Evolutionary conservation across 1,140 invertebrate genomes (phyloP).

Genomic region (Papilio xuthus): DNA sequence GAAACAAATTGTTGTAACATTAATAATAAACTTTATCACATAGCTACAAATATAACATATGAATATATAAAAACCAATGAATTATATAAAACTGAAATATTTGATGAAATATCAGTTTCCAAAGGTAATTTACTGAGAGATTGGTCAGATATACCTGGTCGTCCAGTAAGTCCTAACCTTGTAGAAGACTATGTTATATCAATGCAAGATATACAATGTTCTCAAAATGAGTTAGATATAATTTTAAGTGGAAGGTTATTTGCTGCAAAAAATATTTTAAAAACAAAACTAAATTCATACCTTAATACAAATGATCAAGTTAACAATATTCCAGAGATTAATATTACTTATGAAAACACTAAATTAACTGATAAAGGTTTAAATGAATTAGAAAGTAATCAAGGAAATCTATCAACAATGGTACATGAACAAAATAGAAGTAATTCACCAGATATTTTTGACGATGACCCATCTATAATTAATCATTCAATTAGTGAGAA

Average conservation of each 20-base stretch:
- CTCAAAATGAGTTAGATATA: constrained; percentile 66
- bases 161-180: constrained; percentile 67
- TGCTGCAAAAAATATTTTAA: constrained; percentile 52
- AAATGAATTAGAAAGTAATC: background rate
- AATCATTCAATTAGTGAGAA: constrained; percentile 40
- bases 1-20: constrained; percentile 32
- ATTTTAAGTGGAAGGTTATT: constrained; percentile 66
- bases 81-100: constrained; percentile 67
- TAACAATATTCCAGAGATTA: background rate
- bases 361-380: constrained; percentile 12
- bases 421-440: constrained; percentile 49
- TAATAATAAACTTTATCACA: constrained; percentile 50
- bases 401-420: constrained; percentile 16
- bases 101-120: constrained; percentile 54
- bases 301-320: background rate
- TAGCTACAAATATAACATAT: constrained; percentile 61
- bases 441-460: constrained; percentile 82
- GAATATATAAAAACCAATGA: constrained; percentile 59
- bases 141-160: constrained; percentile 76
- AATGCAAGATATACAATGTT: constrained; percentile 61
- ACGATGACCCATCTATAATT: constrained; percentile 65
- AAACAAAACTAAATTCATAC: constrained; percentile 43
- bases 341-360: background rate
- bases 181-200: constrained; percentile 47
- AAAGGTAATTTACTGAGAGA: constrained; percentile 72